A percentile compares a stretch with the other conserved stretches of the same genome.
phyloP scores from a whole-genome alignment of 2,113 vertebrate species.

The Zingel zingel region DNA sequence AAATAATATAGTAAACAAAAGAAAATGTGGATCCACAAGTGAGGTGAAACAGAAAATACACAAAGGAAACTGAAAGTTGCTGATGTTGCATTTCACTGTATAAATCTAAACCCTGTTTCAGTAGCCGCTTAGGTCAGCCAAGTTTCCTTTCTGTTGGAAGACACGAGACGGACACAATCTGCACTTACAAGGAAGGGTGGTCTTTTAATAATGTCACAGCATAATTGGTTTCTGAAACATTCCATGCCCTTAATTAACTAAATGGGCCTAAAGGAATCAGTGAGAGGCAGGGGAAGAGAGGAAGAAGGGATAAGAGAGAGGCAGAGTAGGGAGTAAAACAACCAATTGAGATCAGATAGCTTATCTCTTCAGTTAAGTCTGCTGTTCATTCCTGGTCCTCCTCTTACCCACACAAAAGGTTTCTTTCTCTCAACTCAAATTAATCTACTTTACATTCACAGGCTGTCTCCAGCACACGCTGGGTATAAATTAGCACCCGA shows the following conservation, averaged over 20 bases:
- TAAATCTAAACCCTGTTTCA: conserved; percentile 59
- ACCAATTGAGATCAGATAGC: conserved; percentile 66
- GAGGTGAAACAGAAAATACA: conserved; percentile 40
- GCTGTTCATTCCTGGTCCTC: conserved; percentile 51
- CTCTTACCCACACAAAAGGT: conserved; percentile 53
- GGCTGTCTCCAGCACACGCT: conserved; percentile 33
- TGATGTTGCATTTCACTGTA: conserved; percentile 64
- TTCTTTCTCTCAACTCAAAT: conserved; percentile 64
- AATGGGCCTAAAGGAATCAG: conserved; percentile 75
- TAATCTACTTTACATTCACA: conserved; percentile 60
- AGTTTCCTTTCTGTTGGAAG: conserved; percentile 60
- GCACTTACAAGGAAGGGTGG: conserved; percentile 72
- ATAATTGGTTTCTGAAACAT: conserved; percentile 85
- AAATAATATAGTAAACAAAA: conserved; percentile 46
- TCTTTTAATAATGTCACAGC: conserved; percentile 81
- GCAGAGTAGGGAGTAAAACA: conserved; percentile 50
- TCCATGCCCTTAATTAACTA: conserved; percentile 84
- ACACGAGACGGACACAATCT: conserved; percentile 69
- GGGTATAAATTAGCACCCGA: conserved; percentile 36
- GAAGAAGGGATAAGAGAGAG: conserved; percentile 25
- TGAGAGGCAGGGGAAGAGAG: conserved; percentile 41
- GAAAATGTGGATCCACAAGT: conserved; percentile 39
- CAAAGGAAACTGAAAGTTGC: conserved; percentile 60
- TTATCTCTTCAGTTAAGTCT: conserved; percentile 73
- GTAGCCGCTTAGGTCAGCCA: conserved; percentile 58